Conservation (phyloP, 2,113 vertebrate genomes). For the Riparia riparia region DNA sequence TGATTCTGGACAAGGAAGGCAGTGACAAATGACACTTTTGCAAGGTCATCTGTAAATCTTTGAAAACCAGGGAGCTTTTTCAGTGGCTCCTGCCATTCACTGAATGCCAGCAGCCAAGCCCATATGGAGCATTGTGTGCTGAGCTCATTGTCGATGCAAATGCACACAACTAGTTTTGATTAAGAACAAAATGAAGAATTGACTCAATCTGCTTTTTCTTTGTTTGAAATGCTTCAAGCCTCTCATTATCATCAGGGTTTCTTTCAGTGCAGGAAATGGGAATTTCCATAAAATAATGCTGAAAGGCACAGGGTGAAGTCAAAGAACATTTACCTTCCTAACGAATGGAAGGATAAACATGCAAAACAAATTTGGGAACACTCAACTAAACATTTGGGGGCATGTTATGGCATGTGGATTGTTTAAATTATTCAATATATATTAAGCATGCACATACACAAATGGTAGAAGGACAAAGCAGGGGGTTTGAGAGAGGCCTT, state of each 20-base stretch:
- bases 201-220: slow-evolving; percentile 31
- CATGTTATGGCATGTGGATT: neutral
- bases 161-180: slow-evolving; percentile 54
- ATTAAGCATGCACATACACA: neutral
- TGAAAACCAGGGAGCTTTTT: slow-evolving; percentile 24
- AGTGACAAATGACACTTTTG: slow-evolving; percentile 37
- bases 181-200: slow-evolving; percentile 48
- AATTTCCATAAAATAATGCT: slow-evolving; percentile 68
- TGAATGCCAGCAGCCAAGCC: slow-evolving; percentile 39
- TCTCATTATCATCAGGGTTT: slow-evolving; percentile 62
- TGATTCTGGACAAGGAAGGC: neutral
- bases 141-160: slow-evolving; percentile 51
- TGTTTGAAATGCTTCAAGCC: slow-evolving; percentile 29
- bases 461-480: neutral
- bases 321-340: slow-evolving; percentile 7
- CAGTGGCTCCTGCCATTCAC: neutral
- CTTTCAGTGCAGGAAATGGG: slow-evolving; percentile 53
- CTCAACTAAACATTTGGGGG: neutral
- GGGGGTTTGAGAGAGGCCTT: neutral
- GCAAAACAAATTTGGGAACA: slow-evolving; percentile 27
- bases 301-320: slow-evolving; percentile 33
- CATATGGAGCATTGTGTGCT: slow-evolving; percentile 49
- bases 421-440: neutral
- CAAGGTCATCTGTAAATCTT: slow-evolving; percentile 42
- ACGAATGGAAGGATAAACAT: slow-evolving; percentile 1